Percentiles rank a stretch among this genome's conserved stretches.
Evolutionary conservation across 1,140 invertebrate species (phyloP).

Genomic region (Drosophila azteca): DNA sequence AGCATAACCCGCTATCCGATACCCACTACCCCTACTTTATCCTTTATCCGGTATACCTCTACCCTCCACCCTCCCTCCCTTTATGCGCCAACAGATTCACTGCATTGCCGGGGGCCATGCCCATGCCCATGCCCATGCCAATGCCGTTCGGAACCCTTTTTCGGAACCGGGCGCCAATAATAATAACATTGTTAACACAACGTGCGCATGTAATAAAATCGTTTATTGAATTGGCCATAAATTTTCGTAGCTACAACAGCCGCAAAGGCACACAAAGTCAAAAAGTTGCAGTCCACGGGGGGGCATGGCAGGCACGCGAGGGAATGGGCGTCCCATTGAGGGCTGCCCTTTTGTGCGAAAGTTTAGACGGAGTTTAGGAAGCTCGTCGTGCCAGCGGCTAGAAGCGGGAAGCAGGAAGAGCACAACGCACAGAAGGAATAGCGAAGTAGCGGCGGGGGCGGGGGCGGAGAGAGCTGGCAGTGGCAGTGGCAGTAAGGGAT

Average conservation of each 20-base stretch:
- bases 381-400: constrained; percentile 21
- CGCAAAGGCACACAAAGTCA: constrained; percentile 70
- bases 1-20: background rate
- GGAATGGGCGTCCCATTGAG: constrained; percentile 4
- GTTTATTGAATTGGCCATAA: constrained; percentile 83
- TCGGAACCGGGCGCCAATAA: constrained; percentile 70
- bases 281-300: constrained; percentile 65
- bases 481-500: background rate
- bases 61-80: constrained; percentile 6
- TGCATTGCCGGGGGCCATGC: background rate
- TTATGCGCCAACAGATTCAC: constrained; percentile 1
- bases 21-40: too few species aligned
- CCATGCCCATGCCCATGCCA: too few species aligned
- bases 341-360: constrained; percentile 53
- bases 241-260: constrained; percentile 73
- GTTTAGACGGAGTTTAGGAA: constrained; percentile 40
- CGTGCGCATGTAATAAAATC: constrained; percentile 83
- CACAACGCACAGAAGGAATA: background rate
- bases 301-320: constrained; percentile 1
- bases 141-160: constrained; percentile 32
- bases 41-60: constrained; percentile 1
- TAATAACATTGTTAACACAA: constrained; percentile 82
- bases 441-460: background rate
- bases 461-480: background rate
- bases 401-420: constrained; percentile 23